Conservation (phyloP, 2,797 vertebrate species). For the Acanthurus leucopareius region DNA sequence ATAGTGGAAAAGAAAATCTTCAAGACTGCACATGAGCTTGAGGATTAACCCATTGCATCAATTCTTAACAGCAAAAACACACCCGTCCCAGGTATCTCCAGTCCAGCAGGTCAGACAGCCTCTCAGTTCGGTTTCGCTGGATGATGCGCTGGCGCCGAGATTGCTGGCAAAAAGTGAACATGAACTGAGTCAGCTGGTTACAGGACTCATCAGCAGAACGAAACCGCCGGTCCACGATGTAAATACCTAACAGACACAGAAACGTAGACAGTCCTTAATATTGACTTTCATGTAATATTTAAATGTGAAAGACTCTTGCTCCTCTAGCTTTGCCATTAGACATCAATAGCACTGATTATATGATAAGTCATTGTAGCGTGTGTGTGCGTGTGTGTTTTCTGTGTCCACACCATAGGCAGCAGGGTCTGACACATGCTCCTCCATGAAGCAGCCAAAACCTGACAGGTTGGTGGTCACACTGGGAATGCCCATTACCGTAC, state of each 20-base stretch:
- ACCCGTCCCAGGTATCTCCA: slow-evolving; percentile 97
- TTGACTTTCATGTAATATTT: not conserved
- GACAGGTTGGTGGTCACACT: slow-evolving; percentile 98
- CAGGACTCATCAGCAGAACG: slow-evolving; percentile 94
- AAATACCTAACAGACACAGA: slow-evolving; percentile 87
- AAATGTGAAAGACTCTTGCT: not conserved
- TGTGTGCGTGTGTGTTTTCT: slow-evolving; percentile 6
- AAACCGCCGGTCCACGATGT: slow-evolving; percentile 95
- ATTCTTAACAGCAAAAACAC: slow-evolving; percentile 45
- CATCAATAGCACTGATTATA: not conserved
- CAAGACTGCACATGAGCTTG: too few species aligned
- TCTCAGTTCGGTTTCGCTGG: slow-evolving; percentile 95
- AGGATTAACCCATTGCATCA: too few species aligned
- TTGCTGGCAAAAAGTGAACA: slow-evolving; percentile 95
- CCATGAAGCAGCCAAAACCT: slow-evolving; percentile 97
- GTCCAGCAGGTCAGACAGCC: slow-evolving; percentile 95
- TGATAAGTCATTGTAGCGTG: not conserved
- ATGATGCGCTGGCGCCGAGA: slow-evolving; percentile 95
- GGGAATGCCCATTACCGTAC: slow-evolving; percentile 98
- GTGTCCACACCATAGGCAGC: slow-evolving; percentile 90
- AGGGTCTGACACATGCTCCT: slow-evolving; percentile 95
- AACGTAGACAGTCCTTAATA: not conserved
- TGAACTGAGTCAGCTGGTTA: slow-evolving; percentile 96
- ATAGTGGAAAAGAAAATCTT: too few species aligned
- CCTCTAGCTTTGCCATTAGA: not conserved